A percentile compares a stretch with the other conserved stretches of the same genome.
phyloP scores from a whole-genome alignment of 37 sponge, comb jelly and placozoan species.

The Ianthella basta region DNA sequence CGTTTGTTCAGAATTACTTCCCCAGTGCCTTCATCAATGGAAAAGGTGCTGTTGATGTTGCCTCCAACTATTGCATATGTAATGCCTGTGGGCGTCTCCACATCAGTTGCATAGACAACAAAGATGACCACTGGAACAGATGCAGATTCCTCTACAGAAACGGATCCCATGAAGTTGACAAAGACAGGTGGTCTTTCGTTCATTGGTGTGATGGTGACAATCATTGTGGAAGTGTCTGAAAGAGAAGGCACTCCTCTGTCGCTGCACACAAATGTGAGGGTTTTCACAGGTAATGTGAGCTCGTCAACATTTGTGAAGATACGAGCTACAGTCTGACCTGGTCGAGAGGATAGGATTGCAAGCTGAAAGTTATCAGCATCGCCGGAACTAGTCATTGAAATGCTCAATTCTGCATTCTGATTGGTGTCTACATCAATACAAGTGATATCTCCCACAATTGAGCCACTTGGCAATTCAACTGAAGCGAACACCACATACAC shows the following conservation, averaged over 20 bases:
- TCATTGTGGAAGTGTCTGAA: neutral
- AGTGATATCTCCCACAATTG: neutral
- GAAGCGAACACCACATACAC: neutral
- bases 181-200: slow-evolving; percentile 22
- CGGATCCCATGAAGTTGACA: neutral
- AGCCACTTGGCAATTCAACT: neutral
- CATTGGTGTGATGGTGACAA: neutral
- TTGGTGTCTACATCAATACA: slow-evolving; percentile 1
- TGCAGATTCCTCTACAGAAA: slow-evolving; percentile 47
- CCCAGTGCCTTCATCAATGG: slow-evolving; percentile 46
- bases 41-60: slow-evolving; percentile 48
- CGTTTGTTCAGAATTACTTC: slow-evolving; percentile 19
- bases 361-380: slow-evolving; percentile 6
- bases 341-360: neutral
- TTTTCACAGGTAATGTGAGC: neutral
- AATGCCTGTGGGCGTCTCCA: slow-evolving; percentile 14
- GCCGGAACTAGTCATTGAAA: neutral
- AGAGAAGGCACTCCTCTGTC: slow-evolving; percentile 14
- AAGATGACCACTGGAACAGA: slow-evolving; percentile 3
- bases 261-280: slow-evolving; percentile 9
- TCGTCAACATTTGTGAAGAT: neutral
- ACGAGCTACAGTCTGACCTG: neutral
- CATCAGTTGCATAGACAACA: slow-evolving; percentile 55
- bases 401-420: neutral
- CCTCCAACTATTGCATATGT: slow-evolving; percentile 64